Evolutionary conservation across 2,888 invertebrate species (phyloP).

Genomic region (Nysson spinosus): DNA sequence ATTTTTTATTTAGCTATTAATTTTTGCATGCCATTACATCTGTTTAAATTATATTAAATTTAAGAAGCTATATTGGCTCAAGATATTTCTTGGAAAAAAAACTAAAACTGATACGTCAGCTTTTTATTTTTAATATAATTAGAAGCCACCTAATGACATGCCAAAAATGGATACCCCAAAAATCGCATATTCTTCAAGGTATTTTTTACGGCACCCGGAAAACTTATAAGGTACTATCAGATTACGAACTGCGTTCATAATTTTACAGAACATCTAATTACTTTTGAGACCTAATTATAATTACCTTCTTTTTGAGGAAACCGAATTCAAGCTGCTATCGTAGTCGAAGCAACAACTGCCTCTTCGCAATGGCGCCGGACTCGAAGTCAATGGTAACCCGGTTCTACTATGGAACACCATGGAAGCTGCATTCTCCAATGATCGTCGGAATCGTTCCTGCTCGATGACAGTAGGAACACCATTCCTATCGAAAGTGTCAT

Average conservation of each 20-base stretch:
- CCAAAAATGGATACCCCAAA: too few relatives aligned
- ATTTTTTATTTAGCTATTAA: too few relatives aligned
- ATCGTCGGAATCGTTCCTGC: slow-evolving; percentile 85
- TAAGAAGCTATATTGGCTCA: too few relatives aligned
- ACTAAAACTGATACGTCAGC: too few relatives aligned
- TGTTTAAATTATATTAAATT: too few relatives aligned
- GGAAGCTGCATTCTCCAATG: slow-evolving; percentile 87
- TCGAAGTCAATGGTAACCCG: slow-evolving; percentile 90
- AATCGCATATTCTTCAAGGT: too few relatives aligned
- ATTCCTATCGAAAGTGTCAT: slow-evolving; percentile 64
- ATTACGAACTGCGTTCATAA: neutral
- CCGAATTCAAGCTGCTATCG: slow-evolving; percentile 88
- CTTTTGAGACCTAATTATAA: slow-evolving; percentile 6
- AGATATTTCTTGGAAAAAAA: too few relatives aligned
- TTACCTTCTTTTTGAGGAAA: slow-evolving; percentile 90
- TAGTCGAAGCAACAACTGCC: slow-evolving; percentile 90
- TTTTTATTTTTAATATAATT: too few relatives aligned
- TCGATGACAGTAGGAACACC: slow-evolving; percentile 84
- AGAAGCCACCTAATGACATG: too few relatives aligned
- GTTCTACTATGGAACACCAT: slow-evolving; percentile 91
- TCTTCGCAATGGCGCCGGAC: slow-evolving; percentile 89
- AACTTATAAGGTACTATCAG: too few relatives aligned
- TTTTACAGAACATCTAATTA: neutral
- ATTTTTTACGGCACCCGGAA: too few relatives aligned
- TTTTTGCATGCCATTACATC: too few relatives aligned